These are phyloP conservation scores for Urocolius indicus DNA, from an alignment of 2,113 vertebrate species.

Conservation along the genomic window DNA sequence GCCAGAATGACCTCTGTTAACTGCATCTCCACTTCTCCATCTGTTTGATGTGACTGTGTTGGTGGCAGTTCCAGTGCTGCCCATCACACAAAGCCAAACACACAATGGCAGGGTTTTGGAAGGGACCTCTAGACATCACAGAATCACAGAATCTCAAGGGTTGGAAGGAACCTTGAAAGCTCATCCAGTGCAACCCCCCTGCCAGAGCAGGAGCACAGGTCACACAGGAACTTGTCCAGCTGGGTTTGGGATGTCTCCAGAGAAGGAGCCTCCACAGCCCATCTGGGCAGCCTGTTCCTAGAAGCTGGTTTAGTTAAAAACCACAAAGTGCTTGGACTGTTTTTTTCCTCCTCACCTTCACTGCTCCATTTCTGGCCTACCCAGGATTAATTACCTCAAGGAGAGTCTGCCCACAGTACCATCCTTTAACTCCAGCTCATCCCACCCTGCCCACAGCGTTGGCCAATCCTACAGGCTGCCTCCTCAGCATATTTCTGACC, in stretches of 20 bases:
- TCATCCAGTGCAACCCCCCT: no score
- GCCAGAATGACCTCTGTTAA: not conserved
- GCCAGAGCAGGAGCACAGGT: no score
- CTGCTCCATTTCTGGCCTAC: not conserved
- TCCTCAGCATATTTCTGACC: not conserved
- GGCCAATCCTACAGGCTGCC: not conserved
- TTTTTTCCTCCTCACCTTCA: not conserved
- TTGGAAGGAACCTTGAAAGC: no score
- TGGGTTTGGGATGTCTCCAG: no score
- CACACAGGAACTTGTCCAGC: no score
- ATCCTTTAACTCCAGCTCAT: not conserved
- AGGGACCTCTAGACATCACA: no score
- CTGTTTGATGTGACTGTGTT: accelerated
- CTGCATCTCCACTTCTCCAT: not conserved
- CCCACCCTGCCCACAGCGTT: not conserved
- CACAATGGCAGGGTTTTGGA: no score
- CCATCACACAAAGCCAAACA: not conserved
- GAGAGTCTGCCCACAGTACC: not conserved
- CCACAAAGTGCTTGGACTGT: accelerated
- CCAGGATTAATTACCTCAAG: not conserved
- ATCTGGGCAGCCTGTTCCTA: no score
- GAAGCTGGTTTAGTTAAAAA: not conserved
- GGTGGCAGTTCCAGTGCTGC: not conserved
- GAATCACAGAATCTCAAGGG: no score
- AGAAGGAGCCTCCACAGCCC: no score